Conservation (phyloP, 2,888 invertebrate species). For the Choreutis nemorana region DNA sequence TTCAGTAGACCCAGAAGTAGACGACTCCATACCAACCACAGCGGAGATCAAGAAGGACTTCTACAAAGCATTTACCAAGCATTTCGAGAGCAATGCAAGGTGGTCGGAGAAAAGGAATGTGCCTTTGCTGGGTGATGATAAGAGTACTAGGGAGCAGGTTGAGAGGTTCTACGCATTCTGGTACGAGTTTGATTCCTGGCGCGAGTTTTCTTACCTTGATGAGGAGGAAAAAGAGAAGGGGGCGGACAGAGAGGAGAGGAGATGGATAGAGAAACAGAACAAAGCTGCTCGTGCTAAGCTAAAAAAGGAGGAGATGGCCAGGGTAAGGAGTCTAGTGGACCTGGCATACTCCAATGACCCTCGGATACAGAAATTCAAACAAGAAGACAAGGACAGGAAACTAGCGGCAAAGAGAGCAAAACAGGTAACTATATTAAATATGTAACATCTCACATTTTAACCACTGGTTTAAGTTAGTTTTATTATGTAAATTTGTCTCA, state of each 20-base stretch:
- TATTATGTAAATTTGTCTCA: too few species aligned
- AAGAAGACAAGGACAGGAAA: constrained; percentile 92
- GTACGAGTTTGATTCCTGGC: constrained; percentile 99
- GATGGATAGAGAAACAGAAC: constrained; percentile 99
- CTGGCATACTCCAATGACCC: constrained; percentile 95
- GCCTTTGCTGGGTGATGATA: constrained; percentile 81
- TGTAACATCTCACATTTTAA: too few species aligned
- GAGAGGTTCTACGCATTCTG: constrained; percentile 96
- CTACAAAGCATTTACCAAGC: constrained; percentile 71
- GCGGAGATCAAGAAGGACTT: constrained; percentile 83
- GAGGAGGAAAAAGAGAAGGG: constrained; percentile 99
- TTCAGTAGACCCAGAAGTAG: constrained; percentile 95
- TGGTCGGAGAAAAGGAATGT: constrained; percentile 93
- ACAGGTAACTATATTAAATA: constrained; percentile 51
- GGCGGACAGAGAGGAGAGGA: constrained; percentile 93
- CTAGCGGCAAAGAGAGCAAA: constrained; percentile 88
- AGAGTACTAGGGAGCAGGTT: constrained; percentile 83
- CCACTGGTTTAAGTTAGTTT: too few species aligned
- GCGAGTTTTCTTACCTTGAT: constrained; percentile 98
- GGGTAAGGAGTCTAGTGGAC: constrained; percentile 92
- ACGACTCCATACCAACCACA: constrained; percentile 83
- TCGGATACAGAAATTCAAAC: constrained; percentile 89
- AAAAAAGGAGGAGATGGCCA: constrained; percentile 96
- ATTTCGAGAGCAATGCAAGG: constrained; percentile 80
- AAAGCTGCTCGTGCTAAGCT: constrained; percentile 90